Conservation (phyloP, 2,797 vertebrate genomes). For the Notoglanidium macrostoma region DNA sequence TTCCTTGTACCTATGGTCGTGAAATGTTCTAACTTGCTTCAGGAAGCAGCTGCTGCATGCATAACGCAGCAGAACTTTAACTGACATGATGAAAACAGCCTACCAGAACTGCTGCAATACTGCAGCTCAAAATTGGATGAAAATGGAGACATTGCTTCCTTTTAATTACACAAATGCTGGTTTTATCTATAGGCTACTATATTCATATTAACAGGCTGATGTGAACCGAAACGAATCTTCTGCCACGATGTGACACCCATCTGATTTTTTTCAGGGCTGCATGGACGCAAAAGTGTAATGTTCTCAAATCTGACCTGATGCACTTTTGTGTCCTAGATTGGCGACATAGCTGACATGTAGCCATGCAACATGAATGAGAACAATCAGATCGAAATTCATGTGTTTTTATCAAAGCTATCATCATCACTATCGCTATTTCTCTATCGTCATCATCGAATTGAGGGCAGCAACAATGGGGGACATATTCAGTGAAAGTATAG, state of each 20-base stretch:
- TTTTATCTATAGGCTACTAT: background rate
- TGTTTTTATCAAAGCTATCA: no score
- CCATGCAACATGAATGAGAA: background rate
- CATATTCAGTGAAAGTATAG: background rate
- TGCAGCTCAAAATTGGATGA: background rate
- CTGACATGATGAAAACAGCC: conserved; percentile 38
- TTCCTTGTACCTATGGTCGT: conserved; percentile 28
- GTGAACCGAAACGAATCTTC: background rate
- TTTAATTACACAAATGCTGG: conserved; percentile 26
- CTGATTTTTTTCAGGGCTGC: background rate
- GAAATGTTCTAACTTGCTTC: conserved; percentile 34
- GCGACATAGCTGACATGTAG: background rate
- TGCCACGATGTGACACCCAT: background rate
- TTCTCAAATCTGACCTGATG: background rate
- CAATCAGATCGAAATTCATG: background rate
- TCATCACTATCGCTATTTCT: background rate
- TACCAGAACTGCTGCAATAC: conserved; percentile 21
- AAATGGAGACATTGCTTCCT: background rate
- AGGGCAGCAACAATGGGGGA: no score
- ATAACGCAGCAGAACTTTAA: conserved; percentile 44
- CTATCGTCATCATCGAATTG: background rate
- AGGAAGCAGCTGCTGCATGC: conserved; percentile 50
- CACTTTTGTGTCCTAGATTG: background rate
- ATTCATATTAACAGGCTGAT: background rate
- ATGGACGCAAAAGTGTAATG: background rate